A percentile compares a stretch with the other conserved stretches of the same genome.
Conservation (phyloP, 2,113 vertebrate genomes). For the Poicephalus meyeri region DNA sequence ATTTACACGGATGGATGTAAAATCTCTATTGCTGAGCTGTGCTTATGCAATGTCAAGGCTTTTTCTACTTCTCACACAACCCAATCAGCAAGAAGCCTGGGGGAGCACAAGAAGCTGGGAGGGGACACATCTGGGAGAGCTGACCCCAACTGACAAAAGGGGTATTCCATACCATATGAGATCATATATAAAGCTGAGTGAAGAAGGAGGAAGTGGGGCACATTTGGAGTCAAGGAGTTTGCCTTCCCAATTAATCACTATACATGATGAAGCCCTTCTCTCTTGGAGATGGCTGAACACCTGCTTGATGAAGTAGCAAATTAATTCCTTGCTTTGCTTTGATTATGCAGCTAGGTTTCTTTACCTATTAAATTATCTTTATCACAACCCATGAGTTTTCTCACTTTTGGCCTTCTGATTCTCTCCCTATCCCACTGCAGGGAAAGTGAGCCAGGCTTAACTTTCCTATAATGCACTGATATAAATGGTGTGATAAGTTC, state of each 20-base stretch:
- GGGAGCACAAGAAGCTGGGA: neutral
- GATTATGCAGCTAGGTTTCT: neutral
- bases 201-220: neutral
- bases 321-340: neutral
- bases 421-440: neutral
- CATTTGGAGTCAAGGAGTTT: neutral
- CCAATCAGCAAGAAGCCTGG: neutral
- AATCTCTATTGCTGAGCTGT: neutral
- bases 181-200: neutral
- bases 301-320: neutral
- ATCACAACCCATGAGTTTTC: neutral
- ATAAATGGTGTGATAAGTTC: neutral
- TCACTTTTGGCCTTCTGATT: neutral
- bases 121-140: neutral
- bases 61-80: neutral
- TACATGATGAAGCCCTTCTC: accelerated
- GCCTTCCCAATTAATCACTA: neutral
- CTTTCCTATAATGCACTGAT: neutral
- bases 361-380: neutral
- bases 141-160: neutral
- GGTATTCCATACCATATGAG: too few species aligned
- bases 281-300: neutral
- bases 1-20: neutral
- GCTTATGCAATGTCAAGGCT: neutral
- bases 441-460: neutral